Evolutionary conservation across 2,113 vertebrate species (phyloP), one percentile per base, ranked within the genome.

Genomic region (Neoarius graeffei): DNA sequence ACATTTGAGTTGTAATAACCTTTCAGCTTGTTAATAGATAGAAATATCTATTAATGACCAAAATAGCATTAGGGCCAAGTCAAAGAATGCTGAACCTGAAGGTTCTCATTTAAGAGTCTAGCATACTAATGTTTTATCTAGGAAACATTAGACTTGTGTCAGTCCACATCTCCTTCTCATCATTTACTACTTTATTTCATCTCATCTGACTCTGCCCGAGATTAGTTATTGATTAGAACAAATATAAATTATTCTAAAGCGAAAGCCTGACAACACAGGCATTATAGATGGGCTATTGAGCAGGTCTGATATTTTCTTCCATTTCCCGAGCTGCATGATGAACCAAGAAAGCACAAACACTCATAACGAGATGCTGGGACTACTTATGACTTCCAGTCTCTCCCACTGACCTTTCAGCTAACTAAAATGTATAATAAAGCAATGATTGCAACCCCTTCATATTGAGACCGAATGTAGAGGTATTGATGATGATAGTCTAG

Each of bases 141-240:
- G 85, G 56, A 71, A 83, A 42, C 83, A 67, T 81, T 77, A 27
- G 13, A 59, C 62, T 83, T 62, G 57, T 84, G 66, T 84, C 74
- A 88, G 73, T 25, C 79, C 81, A 89, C 88, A 87, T 74, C 60
- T 67, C 30, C 9, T 42, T 59, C 90, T 86, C 94, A 95, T 95
- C 94, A 94, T 94, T 95, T 95, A 94, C 88, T 90, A 91, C 94
- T 95, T 95, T 94, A 95, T 95, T 94, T 95, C 93, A 93, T 94
- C 76, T 84, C 81, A 86, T 89, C 92, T 92, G 94, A 95, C 94
- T 93, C 94, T 91, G 93, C 86, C 90, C 91, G 76, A 95, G 94
- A 96, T 96, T 95, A 95, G 93, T 94, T 96, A 96, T 96, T 94
- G 95, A 96, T 96, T 93, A 94, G 91, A 42, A 19, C 20, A 91